Evolutionary conservation across 2,113 vertebrate species (phyloP), one percentile per base, ranked within the genome.

Genomic region (Leucopsar rothschildi): DNA sequence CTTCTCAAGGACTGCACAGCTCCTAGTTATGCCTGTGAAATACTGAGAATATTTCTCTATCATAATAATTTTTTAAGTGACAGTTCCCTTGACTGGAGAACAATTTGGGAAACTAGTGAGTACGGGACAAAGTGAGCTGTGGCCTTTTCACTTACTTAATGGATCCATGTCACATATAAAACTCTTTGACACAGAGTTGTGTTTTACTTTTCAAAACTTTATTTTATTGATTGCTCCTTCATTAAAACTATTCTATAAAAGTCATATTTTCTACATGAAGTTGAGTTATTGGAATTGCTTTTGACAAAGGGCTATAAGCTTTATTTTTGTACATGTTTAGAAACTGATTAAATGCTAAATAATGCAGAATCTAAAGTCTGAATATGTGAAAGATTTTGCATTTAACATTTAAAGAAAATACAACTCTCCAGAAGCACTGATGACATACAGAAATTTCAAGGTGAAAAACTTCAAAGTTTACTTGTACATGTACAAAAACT

Each of bases 151-250:
- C 33, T 72, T 86, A 11, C 33, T 72, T 82, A 57, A 0, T 3
- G 49, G 47, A 44, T 31, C 27, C 1, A 5, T 1, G 2, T 56
- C 1, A 1, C 9, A 52, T 25, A 29, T 49, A 64, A 77, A 72
- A 12, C 2, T 42, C 33, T 73, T 55, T 70, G 17, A 27, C 33
- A 60, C 11, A 39, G 3, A 65, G 9, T 13, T 60, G 12, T 12
- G 6, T n/a, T 19, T 82, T 39, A 28, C 6, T 44, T 91, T 82
- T 66, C 4, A 71, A 57, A 85, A 71, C 10, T 55, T 31, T 49
- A 29, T 3, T 72, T 56, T 37, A 53, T 53, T 57, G 40, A 79
- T 24, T 50, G 16, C 25, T 52, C 50, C 11, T 83, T 11, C 12
- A n/a, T 64, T 83, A 59, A 91, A 91, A 59, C 2, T 4, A 10